phyloP scores from a whole-genome alignment of 2,888 invertebrate species.

The Pristionchus mayeri region DNA sequence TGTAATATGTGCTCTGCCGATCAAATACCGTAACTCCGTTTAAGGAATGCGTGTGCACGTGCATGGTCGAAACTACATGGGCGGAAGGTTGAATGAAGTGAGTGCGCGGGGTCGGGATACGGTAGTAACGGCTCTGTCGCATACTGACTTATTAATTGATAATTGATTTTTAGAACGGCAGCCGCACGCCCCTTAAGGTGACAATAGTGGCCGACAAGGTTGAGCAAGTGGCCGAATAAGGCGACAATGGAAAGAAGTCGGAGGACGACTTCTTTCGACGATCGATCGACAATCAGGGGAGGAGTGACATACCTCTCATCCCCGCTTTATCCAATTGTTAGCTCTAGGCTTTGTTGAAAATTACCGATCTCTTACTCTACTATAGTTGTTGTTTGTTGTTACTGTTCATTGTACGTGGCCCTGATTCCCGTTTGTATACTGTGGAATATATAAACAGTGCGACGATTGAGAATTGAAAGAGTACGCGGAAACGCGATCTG shows the following conservation, averaged over 20 bases:
- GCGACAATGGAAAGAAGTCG: too few species aligned
- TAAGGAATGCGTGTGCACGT: too few species aligned
- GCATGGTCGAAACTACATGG: too few species aligned
- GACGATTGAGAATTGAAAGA: background rate
- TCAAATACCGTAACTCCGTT: too few species aligned
- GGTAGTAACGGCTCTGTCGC: background rate
- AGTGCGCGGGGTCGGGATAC: too few species aligned
- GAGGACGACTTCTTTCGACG: too few species aligned
- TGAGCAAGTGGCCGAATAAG: slow-evolving; percentile 56
- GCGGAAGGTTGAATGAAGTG: too few species aligned
- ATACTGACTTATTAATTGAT: background rate
- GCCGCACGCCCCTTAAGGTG: slow-evolving; percentile 60
- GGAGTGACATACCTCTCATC: slow-evolving; percentile 20
- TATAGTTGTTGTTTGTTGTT: slow-evolving; percentile 42
- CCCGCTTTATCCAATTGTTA: background rate
- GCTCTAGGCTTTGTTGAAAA: too few species aligned
- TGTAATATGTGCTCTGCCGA: too few species aligned
- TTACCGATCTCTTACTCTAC: too few species aligned
- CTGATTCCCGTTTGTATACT: slow-evolving; percentile 13
- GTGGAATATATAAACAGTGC: slow-evolving; percentile 20
- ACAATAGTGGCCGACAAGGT: slow-evolving; percentile 64
- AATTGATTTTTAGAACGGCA: slow-evolving; percentile 59
- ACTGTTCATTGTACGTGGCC: background rate
- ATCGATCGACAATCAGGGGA: background rate
- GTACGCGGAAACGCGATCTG: background rate